Percentiles rank a stretch among this genome's conserved stretches.
These are phyloP conservation scores for Pterostichus madidus DNA, from an alignment of 2,888 invertebrate genomes.

Conservation along the genomic window DNA sequence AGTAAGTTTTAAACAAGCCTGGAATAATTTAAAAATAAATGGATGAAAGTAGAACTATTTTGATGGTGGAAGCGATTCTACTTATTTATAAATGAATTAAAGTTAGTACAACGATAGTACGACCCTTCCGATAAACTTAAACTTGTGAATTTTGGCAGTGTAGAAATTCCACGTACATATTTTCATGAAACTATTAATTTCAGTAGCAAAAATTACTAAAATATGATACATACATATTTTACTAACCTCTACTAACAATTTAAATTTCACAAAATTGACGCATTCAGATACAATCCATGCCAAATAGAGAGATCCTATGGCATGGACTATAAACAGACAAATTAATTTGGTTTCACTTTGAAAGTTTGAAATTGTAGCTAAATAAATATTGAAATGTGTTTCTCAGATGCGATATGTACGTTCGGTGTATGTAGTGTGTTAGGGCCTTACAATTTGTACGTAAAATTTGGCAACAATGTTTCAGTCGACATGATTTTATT, in stretches of 20 bases:
- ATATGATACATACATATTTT: too few species aligned
- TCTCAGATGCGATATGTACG: neutral
- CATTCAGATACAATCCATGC: too few species aligned
- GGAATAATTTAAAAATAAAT: too few species aligned
- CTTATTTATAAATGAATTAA: too few species aligned
- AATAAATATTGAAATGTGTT: slow-evolving; percentile 2
- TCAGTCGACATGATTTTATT: slow-evolving; percentile 45
- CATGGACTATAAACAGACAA: too few species aligned
- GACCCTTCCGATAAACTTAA: neutral
- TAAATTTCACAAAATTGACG: too few species aligned
- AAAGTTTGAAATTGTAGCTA: neutral
- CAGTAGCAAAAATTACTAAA: neutral
- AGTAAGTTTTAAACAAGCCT: too few species aligned
- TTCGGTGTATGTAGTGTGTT: neutral
- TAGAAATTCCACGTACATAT: too few species aligned
- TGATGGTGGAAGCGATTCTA: too few species aligned
- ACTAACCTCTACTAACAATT: too few species aligned
- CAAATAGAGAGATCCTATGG: too few species aligned
- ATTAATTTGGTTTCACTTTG: neutral
- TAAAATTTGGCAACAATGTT: slow-evolving; percentile 63
- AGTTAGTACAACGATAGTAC: slow-evolving; percentile 13
- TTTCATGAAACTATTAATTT: neutral
- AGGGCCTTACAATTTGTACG: slow-evolving; percentile 46
- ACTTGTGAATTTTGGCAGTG: slow-evolving; percentile 13
- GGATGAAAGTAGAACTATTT: too few species aligned